Evolutionary conservation across 1,140 invertebrate species (phyloP), one percentile per base, ranked within the genome.

Genomic region (Venturia canescens): DNA sequence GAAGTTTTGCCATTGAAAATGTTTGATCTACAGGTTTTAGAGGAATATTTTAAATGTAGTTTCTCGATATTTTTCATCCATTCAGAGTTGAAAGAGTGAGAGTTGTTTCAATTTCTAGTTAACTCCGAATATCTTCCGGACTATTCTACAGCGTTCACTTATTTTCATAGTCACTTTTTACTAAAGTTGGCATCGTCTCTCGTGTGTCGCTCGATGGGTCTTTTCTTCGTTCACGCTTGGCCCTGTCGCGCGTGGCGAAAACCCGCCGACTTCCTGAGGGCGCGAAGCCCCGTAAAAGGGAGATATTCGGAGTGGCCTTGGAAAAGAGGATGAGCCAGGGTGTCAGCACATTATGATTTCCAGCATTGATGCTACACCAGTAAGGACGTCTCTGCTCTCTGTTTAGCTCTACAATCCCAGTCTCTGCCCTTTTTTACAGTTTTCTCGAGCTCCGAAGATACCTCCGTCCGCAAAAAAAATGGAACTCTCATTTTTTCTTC

Each of bases 171-270:
- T 82, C 76, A 86, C 88, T 83, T 87, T 84, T 84, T 80, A 83
- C 83, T 23, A 50, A 50, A 50, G 48, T 50, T 50, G 48, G 48
- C 48, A 18, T 27, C 23, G 13, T 67, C 29, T 34, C 76, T 66
- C 23, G 48, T 50, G 26, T 27, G 44, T 50, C 38, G 38, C 70
- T 72, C 21, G 70, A 60, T 9, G 83, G 83, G 83, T 88, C 85
- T 84, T 86, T 89, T 88, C 85, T 89, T 87, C 86, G 82, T 89
- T 89, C 85, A 86, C 3, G 85, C 87, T 87, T 84, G 82, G 81
- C 80, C 81, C 83, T 34, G 31, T 79, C 31, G 29, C 69, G 26
- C 69, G 53, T 82, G 48, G 83, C 82, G 60, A 83, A 82, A 76
- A 85, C 79, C 82, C 83, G 85, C 63, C 76, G 81, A 80, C 84